Percentiles rank a stretch among this genome's conserved stretches.
phyloP scores from a whole-genome alignment of 2,113 vertebrate genomes.

The Sphyrna mokarran region DNA sequence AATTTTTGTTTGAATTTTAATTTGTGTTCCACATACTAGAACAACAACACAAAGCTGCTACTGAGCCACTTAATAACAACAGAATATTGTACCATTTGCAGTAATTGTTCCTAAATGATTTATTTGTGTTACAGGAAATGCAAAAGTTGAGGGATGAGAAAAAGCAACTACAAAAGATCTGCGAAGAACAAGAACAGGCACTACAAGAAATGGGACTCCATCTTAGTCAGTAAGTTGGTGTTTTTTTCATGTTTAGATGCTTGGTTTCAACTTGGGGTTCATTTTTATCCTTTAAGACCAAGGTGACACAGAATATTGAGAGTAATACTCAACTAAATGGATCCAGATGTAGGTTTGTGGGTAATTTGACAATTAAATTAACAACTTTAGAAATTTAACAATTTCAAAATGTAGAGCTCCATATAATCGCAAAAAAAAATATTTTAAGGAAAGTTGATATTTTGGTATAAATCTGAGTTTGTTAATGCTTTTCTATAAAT shows the following conservation, averaged over 20 bases:
- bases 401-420: background rate
- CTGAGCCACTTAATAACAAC: background rate
- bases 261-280: background rate
- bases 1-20: background rate
- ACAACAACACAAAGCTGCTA: background rate
- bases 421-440: background rate
- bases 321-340: background rate
- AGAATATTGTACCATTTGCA: background rate
- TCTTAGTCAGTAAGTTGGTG: conserved; percentile 80
- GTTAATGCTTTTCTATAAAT: background rate
- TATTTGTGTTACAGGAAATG: conserved; percentile 65
- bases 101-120: no score
- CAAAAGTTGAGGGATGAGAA: conserved; percentile 79
- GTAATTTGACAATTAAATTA: background rate
- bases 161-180: conserved; percentile 74
- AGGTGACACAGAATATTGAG: background rate
- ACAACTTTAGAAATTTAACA: background rate
- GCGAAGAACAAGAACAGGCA: conserved; percentile 85
- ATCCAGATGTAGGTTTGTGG: background rate
- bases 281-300: background rate
- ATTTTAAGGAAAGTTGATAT: background rate
- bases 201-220: conserved; percentile 96
- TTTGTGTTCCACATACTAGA: background rate
- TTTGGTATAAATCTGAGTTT: background rate
- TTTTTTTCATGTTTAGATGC: background rate